Evolutionary conservation across 2,113 vertebrate genomes (phyloP), one percentile per base, ranked within the genome.

Genomic region (Sitta europaea): DNA sequence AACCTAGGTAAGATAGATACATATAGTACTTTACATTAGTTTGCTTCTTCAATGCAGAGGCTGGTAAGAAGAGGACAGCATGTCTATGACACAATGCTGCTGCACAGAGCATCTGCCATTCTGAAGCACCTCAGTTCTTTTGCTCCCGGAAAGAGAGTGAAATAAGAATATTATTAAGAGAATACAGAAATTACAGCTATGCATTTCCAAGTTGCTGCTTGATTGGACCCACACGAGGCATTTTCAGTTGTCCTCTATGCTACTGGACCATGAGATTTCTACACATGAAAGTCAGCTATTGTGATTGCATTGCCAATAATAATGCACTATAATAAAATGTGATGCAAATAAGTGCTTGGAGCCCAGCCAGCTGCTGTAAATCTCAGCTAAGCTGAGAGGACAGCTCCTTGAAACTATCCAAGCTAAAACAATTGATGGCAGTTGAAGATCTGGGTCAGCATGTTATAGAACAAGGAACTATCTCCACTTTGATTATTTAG

Each of bases 401-500:
- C 58, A 88, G 62, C 27, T 89, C 36, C 79, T 90, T 87, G 78
- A 96, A 92, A 92, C 55, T 76, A 92, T 43, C 51, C 58, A 55
- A 45, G 71, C 78, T 93, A 91, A 94, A 93, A 80, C 63, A 94
- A 84, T 67, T 92, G 63, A 92, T 74, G n/a, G 38, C 63, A 84
- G 38, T 54, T 80, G 71, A 88, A 91, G 87, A 95, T 93, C 90
- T 96, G 63, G 90, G 93, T 96, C 88, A 94, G 84, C 78, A 86
- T 33, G 42, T 78, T 94, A 81, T 27, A 93, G 89, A 91, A 86
- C 71, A 90, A 88, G 81, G 55, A 94, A 66, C 78, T 90, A 81
- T 79, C 92, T 94, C 51, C 43, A 58, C 84, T 94, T 90, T 58
- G 73, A 94, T 94, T 86, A 81, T 92, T 91, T 79, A 83, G 55